Evolutionary conservation across 2,797 vertebrate species (phyloP), one percentile per base, ranked within the genome.

Genomic region (Channa striata): DNA sequence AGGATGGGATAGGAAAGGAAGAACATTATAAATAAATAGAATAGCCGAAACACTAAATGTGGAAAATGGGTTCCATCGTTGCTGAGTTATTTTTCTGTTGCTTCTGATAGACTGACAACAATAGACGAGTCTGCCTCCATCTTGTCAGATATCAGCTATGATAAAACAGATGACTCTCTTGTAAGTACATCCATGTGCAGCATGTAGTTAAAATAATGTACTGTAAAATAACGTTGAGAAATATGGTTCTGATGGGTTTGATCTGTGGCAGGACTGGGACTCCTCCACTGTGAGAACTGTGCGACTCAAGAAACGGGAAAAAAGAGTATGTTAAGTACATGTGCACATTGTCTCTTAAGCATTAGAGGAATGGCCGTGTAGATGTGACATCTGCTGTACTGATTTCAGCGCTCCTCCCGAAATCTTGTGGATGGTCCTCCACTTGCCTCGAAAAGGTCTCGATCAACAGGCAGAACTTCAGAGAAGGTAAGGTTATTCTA

Each of bases 101-200:
- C 40, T 72, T 47, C 59, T 49, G 40, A 68, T 62, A 96, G 97
- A 84, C 86, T 99, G 81, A 93, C 94, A 66, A 98, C 94, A 30
- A 99, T 99, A 87, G 97, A 98, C 72, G 98, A 99, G 93, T 98
- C 98, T 0, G 95, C 91, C 58, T 99, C 97, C 49, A 96, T 97
- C 88, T 87, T 98, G 91, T 99, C 97, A 19, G 98, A 99, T 89
- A 99, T 98, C 93, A 99, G 98, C 93, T 99, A 96, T 83, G 98
- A 99, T 91, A 97, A 98, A 94, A 97, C 97, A 0, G 97, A 99
- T 73, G 98, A 99, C 84, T 99, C 97, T 4, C 81, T 97, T 87
- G 98, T 99, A 95, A 90, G 91, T 72, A 1, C 9, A 58, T 71
- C 11, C 1, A 20, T 53, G 49, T 67, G 53, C 13, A 40, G 14